These are phyloP conservation scores for Drosophila mulleri DNA, from an alignment of 2,888 invertebrate species.

Conservation along the genomic window DNA sequence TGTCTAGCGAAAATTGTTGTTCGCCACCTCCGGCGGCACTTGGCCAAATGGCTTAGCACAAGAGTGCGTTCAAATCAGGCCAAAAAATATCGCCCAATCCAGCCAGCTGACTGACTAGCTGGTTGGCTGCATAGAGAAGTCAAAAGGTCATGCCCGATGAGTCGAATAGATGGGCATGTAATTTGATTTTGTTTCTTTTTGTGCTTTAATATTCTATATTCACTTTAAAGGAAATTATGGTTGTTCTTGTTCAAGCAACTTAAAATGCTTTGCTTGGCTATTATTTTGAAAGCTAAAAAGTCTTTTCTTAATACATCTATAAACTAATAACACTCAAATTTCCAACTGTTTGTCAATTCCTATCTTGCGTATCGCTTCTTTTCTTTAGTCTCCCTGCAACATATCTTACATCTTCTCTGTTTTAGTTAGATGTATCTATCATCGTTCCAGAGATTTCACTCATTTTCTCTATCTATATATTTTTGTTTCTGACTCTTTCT, in stretches of 20 bases:
- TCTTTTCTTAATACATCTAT: too few species aligned
- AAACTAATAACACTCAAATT: too few species aligned
- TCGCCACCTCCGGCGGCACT: slow-evolving; percentile 59
- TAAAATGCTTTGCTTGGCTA: not conserved
- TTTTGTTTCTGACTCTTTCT: not conserved
- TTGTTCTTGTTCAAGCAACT: not conserved
- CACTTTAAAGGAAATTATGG: not conserved
- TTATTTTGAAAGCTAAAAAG: not conserved
- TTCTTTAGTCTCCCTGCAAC: too few species aligned
- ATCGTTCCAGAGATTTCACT: not conserved
- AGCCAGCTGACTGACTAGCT: not conserved
- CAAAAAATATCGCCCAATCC: slow-evolving; percentile 18
- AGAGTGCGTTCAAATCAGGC: slow-evolving; percentile 22
- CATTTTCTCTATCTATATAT: not conserved
- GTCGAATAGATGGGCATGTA: slow-evolving; percentile 16
- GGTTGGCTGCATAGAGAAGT: not conserved
- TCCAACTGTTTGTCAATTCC: too few species aligned
- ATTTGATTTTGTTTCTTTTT: slow-evolving; percentile 49
- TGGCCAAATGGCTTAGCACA: slow-evolving; percentile 32
- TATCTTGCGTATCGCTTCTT: too few species aligned
- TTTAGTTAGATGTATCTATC: not conserved
- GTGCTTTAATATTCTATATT: not conserved
- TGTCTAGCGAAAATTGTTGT: slow-evolving; percentile 71
- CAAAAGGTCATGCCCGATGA: slow-evolving; percentile 22
- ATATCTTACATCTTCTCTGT: not conserved